Percentiles rank a stretch among this genome's conserved stretches.
Conservation (phyloP, 1,140 invertebrate species). For the Meloidogyne hapla region DNA sequence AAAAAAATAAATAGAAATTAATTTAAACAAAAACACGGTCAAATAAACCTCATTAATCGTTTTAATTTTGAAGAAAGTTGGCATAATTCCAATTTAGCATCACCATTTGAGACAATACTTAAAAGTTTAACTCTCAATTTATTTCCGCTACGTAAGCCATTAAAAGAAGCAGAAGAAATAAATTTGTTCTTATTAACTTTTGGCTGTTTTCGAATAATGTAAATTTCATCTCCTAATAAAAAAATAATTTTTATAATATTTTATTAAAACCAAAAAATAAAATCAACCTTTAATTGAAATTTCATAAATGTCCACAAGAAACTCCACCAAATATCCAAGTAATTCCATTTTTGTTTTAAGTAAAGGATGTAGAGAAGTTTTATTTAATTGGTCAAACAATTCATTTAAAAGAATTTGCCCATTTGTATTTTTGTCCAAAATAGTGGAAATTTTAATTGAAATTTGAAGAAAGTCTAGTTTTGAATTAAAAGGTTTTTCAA, state of each 20-base stretch:
- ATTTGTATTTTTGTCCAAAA: not conserved
- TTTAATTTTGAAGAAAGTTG: not conserved
- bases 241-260: not conserved
- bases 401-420: not conserved
- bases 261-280: not conserved
- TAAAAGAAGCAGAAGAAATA: not conserved
- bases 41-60: not conserved
- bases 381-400: not conserved
- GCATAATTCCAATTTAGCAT: not conserved
- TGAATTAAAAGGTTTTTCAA: not conserved
- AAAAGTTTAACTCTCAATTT: not conserved
- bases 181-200: not conserved
- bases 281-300: not conserved
- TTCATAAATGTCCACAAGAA: not conserved
- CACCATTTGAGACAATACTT: not conserved
- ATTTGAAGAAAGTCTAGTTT: constrained; percentile 4
- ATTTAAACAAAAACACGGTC: not conserved
- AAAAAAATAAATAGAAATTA: not conserved
- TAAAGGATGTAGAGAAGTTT: not conserved
- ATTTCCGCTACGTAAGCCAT: not conserved
- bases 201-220: not conserved
- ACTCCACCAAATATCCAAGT: not conserved
- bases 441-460: not conserved
- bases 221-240: not conserved
- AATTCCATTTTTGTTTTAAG: not conserved